Evolutionary conservation across 2,797 vertebrate species (phyloP), one percentile per base, ranked within the genome.

Genomic region (Kryptopterus vitreolus): DNA sequence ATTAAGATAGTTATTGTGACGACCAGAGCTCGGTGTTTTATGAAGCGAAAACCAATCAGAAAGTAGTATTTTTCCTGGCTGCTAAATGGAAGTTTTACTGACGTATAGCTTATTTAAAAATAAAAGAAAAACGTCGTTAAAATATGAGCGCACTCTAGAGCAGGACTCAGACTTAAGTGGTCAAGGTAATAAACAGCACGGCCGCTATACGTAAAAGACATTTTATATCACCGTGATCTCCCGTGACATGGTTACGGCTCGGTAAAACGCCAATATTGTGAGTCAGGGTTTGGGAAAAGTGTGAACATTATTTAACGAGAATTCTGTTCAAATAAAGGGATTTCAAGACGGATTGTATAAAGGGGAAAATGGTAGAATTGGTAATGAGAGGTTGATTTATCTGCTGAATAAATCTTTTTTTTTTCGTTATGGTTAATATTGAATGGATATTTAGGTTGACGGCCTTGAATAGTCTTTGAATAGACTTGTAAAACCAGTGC

Each of bases 401-500:
- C 1, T 4, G 38, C 38, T 43, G 38, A 62, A 33, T 16, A 3
- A 48, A n/a, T n/a, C n/a, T n/a, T n/a, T n/a, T n/a, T 48, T n/a
- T 7, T 48, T 24, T 20, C 22, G 13, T 15, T 9, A 38, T 1
- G 20, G 33, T 35, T 63, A 52, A 71, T 33, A 0, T 3, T 72
- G 15, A 4, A 15, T 62, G 16, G 33, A 8, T 20, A 33, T 62
- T n/a, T n/a, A n/a, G n/a, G 31, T 15, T 58, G 9, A 43, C 35
- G 7, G n/a, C 53, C 35, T 55, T 55, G 11, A 55, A 18, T 33
- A n/a, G 68, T 20, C 46, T 15, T 46, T n/a, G 33, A 20, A 33
- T 33, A 55, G 38, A 38, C 53, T 73, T 43, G 33, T 74, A 43
- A 74, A 74, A 58, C 7, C n/a, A n/a, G n/a, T n/a, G n/a, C 53